phyloP scores from a whole-genome alignment of 1,140 invertebrate species.

The Goniozus legneri region DNA sequence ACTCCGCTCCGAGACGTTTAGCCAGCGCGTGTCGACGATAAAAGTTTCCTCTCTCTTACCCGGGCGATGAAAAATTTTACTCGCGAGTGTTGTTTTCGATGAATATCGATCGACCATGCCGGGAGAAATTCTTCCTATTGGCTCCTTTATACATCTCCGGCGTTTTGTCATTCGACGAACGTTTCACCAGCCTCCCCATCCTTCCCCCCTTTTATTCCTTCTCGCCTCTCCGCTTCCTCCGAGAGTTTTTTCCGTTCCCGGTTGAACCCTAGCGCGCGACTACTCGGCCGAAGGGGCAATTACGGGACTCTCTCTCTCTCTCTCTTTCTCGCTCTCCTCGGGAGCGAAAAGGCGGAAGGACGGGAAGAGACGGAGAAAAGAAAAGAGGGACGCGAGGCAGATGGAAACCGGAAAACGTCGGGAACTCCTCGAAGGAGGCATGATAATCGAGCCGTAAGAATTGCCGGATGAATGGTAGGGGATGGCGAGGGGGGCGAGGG shows the following conservation, averaged over 20 bases:
- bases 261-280: constrained; percentile 4
- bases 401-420: background rate
- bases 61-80: too few species aligned
- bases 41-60: too few species aligned
- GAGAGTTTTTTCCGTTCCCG: background rate
- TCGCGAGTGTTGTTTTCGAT: too few species aligned
- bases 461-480: background rate
- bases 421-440: background rate
- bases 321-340: background rate
- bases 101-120: too few species aligned
- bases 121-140: too few species aligned
- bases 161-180: too few species aligned
- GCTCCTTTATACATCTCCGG: too few species aligned
- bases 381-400: constrained; percentile 2
- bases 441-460: background rate
- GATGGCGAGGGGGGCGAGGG: background rate
- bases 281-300: constrained; percentile 30
- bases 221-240: background rate
- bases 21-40: too few species aligned
- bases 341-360: background rate
- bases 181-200: background rate
- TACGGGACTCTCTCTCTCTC: constrained; percentile 17
- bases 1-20: too few species aligned
- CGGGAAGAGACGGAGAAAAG: constrained; percentile 1
- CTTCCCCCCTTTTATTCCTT: background rate